A percentile compares a stretch with the other conserved stretches of the same genome.
Conservation (phyloP, 2,797 vertebrate species). For the Trematomus bernacchii region DNA sequence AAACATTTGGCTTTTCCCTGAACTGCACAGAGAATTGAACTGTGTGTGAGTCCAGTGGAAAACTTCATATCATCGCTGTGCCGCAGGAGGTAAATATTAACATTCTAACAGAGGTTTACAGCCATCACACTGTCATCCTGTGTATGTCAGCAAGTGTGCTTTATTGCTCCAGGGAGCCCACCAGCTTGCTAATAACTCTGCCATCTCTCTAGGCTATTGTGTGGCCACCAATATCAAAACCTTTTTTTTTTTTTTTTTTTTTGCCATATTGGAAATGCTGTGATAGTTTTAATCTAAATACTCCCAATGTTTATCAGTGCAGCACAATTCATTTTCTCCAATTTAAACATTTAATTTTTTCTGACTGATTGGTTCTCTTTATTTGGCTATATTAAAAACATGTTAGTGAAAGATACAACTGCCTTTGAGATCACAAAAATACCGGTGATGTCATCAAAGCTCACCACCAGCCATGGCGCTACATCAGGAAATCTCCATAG, state of each 20-base stretch:
- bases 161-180: constrained; percentile 60
- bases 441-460: constrained; percentile 56
- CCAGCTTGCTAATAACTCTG: constrained; percentile 49
- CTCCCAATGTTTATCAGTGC: neutral
- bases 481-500: constrained; percentile 67
- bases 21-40: constrained; percentile 30
- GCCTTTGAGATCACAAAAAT: constrained; percentile 27
- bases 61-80: constrained; percentile 63
- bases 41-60: constrained; percentile 66
- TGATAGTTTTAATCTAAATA: constrained; percentile 9
- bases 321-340: neutral
- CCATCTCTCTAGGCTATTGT: constrained; percentile 29
- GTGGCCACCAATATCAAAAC: constrained; percentile 25
- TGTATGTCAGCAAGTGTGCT: constrained; percentile 70
- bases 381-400: neutral
- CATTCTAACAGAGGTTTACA: constrained; percentile 73
- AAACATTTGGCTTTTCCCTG: constrained; percentile 4
- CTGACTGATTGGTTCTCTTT: neutral
- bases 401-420: neutral
- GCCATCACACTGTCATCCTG: constrained; percentile 65
- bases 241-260: constrained; percentile 8
- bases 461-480: constrained; percentile 46
- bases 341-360: neutral
- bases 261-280: constrained; percentile 12
- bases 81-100: constrained; percentile 78